Conservation (phyloP, 2,113 vertebrate species). For the Drymodes brunneopygia region DNA sequence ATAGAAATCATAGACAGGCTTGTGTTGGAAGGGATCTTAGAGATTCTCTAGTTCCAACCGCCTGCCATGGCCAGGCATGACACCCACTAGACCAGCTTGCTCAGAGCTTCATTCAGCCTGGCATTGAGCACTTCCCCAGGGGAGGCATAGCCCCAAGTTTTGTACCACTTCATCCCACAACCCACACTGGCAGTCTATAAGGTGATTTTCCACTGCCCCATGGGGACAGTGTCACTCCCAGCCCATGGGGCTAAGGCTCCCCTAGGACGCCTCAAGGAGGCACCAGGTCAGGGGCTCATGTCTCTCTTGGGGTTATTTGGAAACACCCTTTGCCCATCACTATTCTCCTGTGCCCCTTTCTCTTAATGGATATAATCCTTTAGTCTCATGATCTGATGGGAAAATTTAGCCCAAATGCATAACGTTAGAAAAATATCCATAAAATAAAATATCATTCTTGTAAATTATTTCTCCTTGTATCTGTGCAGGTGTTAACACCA, state of each 20-base stretch:
- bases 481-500: background rate
- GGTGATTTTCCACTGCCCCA: background rate
- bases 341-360: rapidly evolving
- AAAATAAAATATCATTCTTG: background rate
- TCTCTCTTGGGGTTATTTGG: background rate
- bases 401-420: background rate
- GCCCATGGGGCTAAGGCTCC: rapidly evolving
- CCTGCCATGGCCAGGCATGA: background rate
- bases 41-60: rapidly evolving
- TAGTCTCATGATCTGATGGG: background rate
- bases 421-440: background rate
- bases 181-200: background rate
- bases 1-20: background rate
- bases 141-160: background rate
- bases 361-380: background rate
- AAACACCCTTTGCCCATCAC: rapidly evolving
- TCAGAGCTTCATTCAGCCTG: background rate
- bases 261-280: background rate
- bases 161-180: background rate
- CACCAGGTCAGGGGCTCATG: rapidly evolving
- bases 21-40: background rate
- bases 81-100: background rate
- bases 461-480: background rate
- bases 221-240: background rate
- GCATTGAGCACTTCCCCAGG: background rate